Conservation (phyloP, 2,113 vertebrate species). For the Heptranchias perlo region DNA sequence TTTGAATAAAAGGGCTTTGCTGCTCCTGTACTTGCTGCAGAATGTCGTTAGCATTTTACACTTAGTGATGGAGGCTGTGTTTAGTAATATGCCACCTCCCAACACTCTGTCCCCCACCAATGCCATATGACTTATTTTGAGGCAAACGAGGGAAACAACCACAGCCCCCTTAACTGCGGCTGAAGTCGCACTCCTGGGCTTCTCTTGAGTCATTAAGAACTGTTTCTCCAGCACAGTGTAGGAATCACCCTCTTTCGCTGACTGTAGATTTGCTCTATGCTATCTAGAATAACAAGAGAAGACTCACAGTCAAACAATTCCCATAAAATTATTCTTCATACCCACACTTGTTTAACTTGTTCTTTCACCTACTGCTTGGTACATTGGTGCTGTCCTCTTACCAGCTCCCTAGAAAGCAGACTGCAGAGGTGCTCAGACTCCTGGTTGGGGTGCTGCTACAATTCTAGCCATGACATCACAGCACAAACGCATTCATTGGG, state of each 20-base stretch:
- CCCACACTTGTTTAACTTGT: not conserved
- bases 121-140: not conserved
- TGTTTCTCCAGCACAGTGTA: not conserved
- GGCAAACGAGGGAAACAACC: not conserved
- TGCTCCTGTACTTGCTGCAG: not conserved
- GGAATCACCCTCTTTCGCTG: not conserved
- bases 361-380: not conserved
- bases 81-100: not conserved
- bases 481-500: not conserved
- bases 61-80: not conserved
- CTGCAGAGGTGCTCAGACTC: not conserved
- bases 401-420: not conserved
- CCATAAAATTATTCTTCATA: not conserved
- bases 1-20: not conserved
- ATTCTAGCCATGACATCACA: not conserved
- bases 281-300: not conserved
- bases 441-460: not conserved
- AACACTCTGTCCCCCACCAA: not conserved
- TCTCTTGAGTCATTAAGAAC: not conserved
- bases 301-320: not conserved
- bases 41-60: not conserved
- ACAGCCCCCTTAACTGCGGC: not conserved
- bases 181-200: not conserved
- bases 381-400: not conserved
- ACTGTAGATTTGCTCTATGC: not conserved